Evolutionary conservation across 2,888 invertebrate genomes (phyloP), one percentile per base, ranked within the genome.

Genomic region (Chrysomela aeneicollis): DNA sequence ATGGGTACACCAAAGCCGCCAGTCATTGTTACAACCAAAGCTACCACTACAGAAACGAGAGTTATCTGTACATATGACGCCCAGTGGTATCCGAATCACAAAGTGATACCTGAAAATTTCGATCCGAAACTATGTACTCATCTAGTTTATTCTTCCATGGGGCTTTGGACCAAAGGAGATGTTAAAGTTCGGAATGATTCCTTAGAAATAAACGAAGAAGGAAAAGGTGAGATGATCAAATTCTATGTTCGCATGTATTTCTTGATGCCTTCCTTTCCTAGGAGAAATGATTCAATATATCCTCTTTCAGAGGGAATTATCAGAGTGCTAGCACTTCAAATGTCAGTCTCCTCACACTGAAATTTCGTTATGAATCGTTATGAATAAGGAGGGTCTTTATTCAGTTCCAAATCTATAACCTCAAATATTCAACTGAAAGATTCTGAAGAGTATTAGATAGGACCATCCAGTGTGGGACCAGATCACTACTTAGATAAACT

Each of bases 41-140:
- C 21, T 9, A 57, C 63, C 53, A 26, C 26, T 10, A 46, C 57
- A 3, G 63, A 53, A 10, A 17, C 21, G 8, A 75, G 75, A 53
- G 70, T 77, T 0, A 63, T 76, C 37, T 76, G 77, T 55, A 75
- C 74, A 30, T 77, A 76, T 55, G 73, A 68, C 1, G 76, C 74
- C 32, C 76, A 73, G 74, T 67, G 65, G 19, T 69, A 64, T 12
- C 66, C 72, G 0, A 66, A 67, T 35, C 67, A 70, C 9, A 70
- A 69, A 5, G 59, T 74, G 2, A 62, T 57, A 8, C 73, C 76
- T 1, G 70, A 73, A 54, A 68, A 74, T 62, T 69, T 76, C 4
- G 68, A 76, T 53, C 69, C 74, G 0, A 67, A 51, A 35, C 66
- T 76, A 21, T 77, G 76, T 52, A 72, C 74, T 1, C 74, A 76